Percentiles rank a stretch among this genome's conserved stretches.
These are phyloP conservation scores for Microcebus lehilahytsara DNA, from an alignment of 2,113 vertebrate genomes.

Conservation along the genomic window DNA sequence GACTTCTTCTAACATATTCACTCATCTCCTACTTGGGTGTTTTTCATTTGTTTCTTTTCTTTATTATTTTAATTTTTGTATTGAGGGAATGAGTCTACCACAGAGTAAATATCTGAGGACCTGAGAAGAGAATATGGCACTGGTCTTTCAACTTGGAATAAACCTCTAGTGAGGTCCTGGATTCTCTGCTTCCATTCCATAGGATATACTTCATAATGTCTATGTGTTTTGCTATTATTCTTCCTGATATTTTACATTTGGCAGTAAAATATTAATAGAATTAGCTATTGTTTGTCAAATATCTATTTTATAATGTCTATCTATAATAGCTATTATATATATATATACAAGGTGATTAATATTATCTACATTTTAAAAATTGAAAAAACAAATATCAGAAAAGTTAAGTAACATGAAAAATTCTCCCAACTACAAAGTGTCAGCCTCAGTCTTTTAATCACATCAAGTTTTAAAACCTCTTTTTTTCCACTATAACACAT, in stretches of 20 bases:
- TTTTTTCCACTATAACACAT: not conserved
- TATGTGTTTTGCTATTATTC: not conserved
- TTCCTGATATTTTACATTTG: not conserved
- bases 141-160: not conserved
- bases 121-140: not conserved
- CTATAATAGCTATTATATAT: not conserved
- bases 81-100: not conserved
- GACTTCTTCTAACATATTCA: not conserved
- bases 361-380: not conserved
- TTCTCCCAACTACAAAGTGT: not conserved
- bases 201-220: not conserved
- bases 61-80: not conserved
- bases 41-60: not conserved
- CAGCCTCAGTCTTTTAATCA: not conserved
- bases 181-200: not conserved
- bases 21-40: not conserved
- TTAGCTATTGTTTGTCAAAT: not conserved
- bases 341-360: not conserved
- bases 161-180: not conserved
- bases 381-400: not conserved
- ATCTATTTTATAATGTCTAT: not conserved
- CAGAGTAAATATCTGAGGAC: not conserved
- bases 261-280: not conserved
- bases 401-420: not conserved
- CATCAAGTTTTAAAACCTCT: not conserved